Percentiles rank a stretch among this genome's conserved stretches.
phyloP scores from a whole-genome alignment of 2,888 invertebrate genomes.

The Tachina grossa region DNA sequence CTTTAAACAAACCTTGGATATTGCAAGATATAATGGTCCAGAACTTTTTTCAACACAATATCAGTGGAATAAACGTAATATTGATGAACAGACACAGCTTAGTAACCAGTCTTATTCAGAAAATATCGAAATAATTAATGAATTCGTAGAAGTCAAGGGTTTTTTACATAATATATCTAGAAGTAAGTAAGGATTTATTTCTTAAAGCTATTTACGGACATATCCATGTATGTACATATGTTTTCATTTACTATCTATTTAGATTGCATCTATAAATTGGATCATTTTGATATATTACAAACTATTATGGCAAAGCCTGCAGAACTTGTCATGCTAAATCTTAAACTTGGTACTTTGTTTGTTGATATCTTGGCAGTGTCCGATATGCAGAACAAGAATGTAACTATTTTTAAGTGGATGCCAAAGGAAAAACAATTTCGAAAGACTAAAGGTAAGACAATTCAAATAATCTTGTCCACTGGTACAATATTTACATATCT shows the following conservation, averaged over 20 bases:
- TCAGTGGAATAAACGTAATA: constrained; percentile 52
- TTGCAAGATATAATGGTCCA: constrained; percentile 74
- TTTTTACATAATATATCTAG: constrained; percentile 72
- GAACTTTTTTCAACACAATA: constrained; percentile 46
- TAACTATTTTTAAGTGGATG: constrained; percentile 76
- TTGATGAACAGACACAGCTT: neutral
- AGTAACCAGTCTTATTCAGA: neutral
- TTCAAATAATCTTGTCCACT: neutral
- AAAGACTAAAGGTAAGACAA: constrained; percentile 76
- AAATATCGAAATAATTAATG: neutral
- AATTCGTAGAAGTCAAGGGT: constrained; percentile 69
- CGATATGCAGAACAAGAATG: constrained; percentile 61
- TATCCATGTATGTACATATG: neutral
- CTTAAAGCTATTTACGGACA: neutral
- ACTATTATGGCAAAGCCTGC: constrained; percentile 70
- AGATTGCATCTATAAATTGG: constrained; percentile 74
- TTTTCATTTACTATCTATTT: constrained; percentile 33
- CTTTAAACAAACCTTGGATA: constrained; percentile 76
- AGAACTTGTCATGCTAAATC: constrained; percentile 27
- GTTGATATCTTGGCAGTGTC: constrained; percentile 75
- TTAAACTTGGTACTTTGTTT: constrained; percentile 34
- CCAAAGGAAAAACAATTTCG: constrained; percentile 72
- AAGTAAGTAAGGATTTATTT: constrained; percentile 70
- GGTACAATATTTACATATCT: neutral
- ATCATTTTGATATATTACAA: constrained; percentile 78